These are phyloP conservation scores for Phortica magna DNA, from an alignment of 2,888 invertebrate species.

Conservation along the genomic window DNA sequence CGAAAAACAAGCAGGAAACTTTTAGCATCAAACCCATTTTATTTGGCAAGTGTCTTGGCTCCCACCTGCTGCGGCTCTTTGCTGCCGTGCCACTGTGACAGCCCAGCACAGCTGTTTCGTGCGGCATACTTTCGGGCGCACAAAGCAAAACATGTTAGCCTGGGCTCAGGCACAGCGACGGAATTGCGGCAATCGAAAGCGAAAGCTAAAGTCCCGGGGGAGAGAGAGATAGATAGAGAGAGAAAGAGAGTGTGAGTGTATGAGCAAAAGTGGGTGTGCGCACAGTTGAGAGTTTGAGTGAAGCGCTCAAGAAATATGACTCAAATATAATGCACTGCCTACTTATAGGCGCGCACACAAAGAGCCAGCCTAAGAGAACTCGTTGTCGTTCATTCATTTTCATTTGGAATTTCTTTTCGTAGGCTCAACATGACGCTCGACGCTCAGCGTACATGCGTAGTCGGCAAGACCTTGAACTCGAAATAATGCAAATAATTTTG, in stretches of 20 bases:
- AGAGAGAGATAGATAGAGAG: background rate
- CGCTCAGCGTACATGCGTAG: conserved; percentile 74
- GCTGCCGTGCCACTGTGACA: conserved; percentile 6
- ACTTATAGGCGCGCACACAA: conserved; percentile 19
- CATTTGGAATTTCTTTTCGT: background rate
- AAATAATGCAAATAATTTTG: conserved; percentile 43
- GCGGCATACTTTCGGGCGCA: conserved; percentile 44
- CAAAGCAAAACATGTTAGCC: conserved; percentile 63
- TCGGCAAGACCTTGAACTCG: conserved; percentile 76
- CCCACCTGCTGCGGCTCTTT: conserved; percentile 13
- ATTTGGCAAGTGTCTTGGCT: conserved; percentile 10
- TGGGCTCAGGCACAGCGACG: conserved; percentile 51
- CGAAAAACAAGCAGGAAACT: background rate
- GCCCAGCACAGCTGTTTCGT: conserved; percentile 64
- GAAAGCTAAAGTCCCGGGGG: conserved; percentile 2
- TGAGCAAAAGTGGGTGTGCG: background rate
- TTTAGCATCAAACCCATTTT: background rate
- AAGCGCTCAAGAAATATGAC: background rate
- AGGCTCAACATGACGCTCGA: conserved; percentile 4
- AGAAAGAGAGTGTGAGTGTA: background rate
- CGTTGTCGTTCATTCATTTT: conserved; percentile 12
- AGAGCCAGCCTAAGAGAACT: conserved; percentile 25
- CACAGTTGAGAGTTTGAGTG: background rate
- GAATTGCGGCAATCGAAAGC: background rate
- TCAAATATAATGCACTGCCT: conserved; percentile 37